These are phyloP conservation scores for Protaetia brevitarsis DNA, from an alignment of 1,140 invertebrate genomes.

Conservation along the genomic window DNA sequence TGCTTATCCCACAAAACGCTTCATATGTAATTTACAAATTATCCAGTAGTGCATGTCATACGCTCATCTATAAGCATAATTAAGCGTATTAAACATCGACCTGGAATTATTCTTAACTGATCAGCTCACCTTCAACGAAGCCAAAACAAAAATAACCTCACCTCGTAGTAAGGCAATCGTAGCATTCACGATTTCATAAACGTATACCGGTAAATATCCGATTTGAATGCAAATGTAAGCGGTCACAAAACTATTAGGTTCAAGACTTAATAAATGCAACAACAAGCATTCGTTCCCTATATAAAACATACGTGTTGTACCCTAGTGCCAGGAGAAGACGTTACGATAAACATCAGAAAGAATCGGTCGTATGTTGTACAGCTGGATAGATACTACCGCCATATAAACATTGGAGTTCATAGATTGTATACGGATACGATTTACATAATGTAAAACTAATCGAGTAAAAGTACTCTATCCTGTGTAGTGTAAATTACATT, in stretches of 20 bases:
- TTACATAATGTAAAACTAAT: constrained; percentile 11
- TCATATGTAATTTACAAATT: no score
- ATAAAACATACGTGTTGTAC: no score
- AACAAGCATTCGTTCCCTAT: no score
- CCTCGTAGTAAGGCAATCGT: neutral
- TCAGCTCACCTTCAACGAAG: no score
- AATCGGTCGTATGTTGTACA: neutral
- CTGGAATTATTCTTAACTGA: no score
- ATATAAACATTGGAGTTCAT: constrained; percentile 6
- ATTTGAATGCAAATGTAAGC: neutral
- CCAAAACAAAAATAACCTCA: no score
- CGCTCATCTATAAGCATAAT: no score
- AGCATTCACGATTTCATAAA: constrained; percentile 1
- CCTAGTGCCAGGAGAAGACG: neutral
- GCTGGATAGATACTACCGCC: neutral
- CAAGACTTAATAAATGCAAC: neutral
- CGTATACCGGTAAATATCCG: neutral
- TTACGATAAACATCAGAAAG: neutral
- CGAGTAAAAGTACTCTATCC: constrained; percentile 8
- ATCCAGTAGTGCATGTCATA: no score
- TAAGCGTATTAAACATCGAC: no score
- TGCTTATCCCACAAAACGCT: no score
- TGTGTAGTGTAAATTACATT: constrained; percentile 4
- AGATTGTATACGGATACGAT: constrained; percentile 11
- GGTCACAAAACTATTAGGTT: neutral